Percentiles rank a stretch among this genome's conserved stretches.
phyloP scores from a whole-genome alignment of 2,113 vertebrate genomes.

The Ictidomys tridecemlineatus region DNA sequence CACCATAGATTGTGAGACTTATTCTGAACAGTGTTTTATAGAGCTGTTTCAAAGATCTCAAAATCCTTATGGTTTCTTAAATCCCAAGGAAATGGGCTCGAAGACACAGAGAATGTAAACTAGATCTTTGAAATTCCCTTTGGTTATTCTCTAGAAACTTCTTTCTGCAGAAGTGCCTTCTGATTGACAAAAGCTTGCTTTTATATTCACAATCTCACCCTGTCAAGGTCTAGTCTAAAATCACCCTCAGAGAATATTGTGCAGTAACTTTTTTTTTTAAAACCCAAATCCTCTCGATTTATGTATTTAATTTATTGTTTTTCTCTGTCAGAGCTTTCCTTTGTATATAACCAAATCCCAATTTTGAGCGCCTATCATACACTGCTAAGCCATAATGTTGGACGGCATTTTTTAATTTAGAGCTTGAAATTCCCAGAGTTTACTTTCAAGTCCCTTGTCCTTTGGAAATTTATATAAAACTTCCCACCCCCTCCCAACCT shows the following conservation, averaged over 20 bases:
- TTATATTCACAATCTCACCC: slow-evolving; percentile 77
- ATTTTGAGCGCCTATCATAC: slow-evolving; percentile 49
- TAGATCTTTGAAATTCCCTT: slow-evolving; percentile 82
- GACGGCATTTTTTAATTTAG: slow-evolving; percentile 77
- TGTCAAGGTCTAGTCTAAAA: slow-evolving; percentile 79
- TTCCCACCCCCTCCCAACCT: slow-evolving; percentile 43
- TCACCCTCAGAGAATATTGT: slow-evolving; percentile 76
- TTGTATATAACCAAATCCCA: slow-evolving; percentile 68
- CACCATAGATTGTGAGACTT: not conserved
- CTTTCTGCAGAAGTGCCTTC: slow-evolving; percentile 72
- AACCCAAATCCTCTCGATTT: slow-evolving; percentile 68
- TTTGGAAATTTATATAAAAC: slow-evolving; percentile 77
- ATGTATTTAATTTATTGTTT: slow-evolving; percentile 78
- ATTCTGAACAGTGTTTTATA: slow-evolving; percentile 52
- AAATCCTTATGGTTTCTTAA: slow-evolving; percentile 77
- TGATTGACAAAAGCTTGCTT: slow-evolving; percentile 82
- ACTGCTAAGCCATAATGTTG: slow-evolving; percentile 49
- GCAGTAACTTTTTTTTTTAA: slow-evolving; percentile 71
- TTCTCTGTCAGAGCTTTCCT: slow-evolving; percentile 75
- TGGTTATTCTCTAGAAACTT: slow-evolving; percentile 71
- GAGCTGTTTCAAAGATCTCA: slow-evolving; percentile 61
- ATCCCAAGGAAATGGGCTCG: slow-evolving; percentile 78
- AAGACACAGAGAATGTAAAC: slow-evolving; percentile 82
- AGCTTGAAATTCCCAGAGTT: slow-evolving; percentile 71
- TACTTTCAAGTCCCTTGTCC: slow-evolving; percentile 74